phyloP scores from a whole-genome alignment of 2,113 vertebrate species.

The Rhabdornis inornatus region DNA sequence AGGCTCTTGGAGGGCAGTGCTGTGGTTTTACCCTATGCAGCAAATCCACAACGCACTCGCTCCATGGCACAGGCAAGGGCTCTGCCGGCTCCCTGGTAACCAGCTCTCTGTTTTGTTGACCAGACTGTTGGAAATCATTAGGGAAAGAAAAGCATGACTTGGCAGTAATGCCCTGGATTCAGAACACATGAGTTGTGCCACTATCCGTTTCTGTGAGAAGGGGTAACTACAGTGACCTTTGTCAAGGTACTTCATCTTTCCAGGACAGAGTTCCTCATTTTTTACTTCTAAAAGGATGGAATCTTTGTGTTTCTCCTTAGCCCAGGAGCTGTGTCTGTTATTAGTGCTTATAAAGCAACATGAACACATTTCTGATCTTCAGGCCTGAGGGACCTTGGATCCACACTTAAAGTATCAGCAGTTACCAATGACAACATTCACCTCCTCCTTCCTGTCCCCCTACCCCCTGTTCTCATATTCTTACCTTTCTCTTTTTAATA shows the following conservation, averaged over 20 bases:
- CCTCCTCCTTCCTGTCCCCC: neutral
- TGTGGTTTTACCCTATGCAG: neutral
- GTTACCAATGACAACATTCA: neutral
- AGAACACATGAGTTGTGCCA: neutral
- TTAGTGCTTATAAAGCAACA: neutral
- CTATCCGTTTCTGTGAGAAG: neutral
- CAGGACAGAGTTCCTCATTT: neutral
- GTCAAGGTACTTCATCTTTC: neutral
- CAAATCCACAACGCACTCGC: neutral
- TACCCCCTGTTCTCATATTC: neutral
- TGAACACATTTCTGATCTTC: neutral
- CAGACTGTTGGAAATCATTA: neutral
- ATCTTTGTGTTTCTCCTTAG: neutral
- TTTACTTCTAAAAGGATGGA: neutral
- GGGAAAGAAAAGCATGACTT: neutral
- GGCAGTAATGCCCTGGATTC: neutral
- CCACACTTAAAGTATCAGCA: neutral
- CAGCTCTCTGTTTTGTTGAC: slow-evolving; percentile 9
- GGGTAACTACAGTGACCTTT: neutral
- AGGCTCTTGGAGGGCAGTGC: neutral
- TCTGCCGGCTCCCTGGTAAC: neutral
- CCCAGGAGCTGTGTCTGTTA: neutral
- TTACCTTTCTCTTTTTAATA: neutral
- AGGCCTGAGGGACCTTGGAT: neutral
- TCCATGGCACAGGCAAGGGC: neutral